Evolutionary conservation across 2,797 vertebrate species (phyloP), one percentile per base, ranked within the genome.

Genomic region (Florisuga fusca): DNA sequence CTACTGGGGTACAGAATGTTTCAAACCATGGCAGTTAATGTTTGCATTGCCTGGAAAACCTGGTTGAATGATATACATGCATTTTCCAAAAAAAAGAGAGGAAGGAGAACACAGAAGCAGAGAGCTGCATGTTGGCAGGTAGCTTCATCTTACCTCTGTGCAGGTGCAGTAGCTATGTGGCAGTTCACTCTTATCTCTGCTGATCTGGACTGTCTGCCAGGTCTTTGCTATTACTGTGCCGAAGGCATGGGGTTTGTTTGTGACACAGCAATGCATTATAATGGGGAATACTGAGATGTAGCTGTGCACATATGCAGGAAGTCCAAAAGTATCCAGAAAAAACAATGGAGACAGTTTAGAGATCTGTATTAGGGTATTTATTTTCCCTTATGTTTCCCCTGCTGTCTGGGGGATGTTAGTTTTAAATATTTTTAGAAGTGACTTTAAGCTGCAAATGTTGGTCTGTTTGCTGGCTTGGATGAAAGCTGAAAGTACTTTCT

Each of bases 1-100:
- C 87, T 62, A 4, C 36, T n/a, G 78, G 78, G 78, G 89, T 83
- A 95, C 78, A 88, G 36, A 95, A 83, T 94, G 93, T 97, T 97
- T 96, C 85, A 80, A 76, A 80, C 61, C 36, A 6, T 83, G 86
- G 87, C 74, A 87, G 74, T 95, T 96, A 93, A 71, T 50, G 55
- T 92, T 93, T 90, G 46, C 71, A 86, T 74, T 81, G 63, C 19
- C 69, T 93, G 89, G 82, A 81, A 95, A 89, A 91, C 66, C 69
- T 82, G 82, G 45, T 7, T 54, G 82, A 90, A 63, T 67, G 50
- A 90, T 95, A 74, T 43, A 75, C 27, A 4, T 7, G 29, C 11
- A 23, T 76, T 74, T 34, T 20, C 5, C 16, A 34, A 51, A 17
- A 51, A 17, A 23, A 20, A 43, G 6, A 12, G 27, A 34, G 54